Percentiles rank a stretch among this genome's conserved stretches.
Evolutionary conservation across 2,113 vertebrate genomes (phyloP).

Genomic region (Antechinus stuartii): DNA sequence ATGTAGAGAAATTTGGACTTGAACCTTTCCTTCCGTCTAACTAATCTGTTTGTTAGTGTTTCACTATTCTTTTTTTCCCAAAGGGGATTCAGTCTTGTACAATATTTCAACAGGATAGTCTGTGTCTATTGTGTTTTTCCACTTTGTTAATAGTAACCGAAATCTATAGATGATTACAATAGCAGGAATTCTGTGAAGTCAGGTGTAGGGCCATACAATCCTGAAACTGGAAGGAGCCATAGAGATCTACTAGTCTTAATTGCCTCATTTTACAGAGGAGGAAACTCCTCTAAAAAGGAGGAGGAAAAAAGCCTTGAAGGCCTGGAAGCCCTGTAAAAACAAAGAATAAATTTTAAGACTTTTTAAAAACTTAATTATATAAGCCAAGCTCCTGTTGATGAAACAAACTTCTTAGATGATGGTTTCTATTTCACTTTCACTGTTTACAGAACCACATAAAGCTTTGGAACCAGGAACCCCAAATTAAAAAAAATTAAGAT

Average conservation of each 20-base stretch:
- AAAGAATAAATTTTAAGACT: background rate
- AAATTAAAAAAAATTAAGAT: background rate
- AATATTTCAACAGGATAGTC: conserved; percentile 24
- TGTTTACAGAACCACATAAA: background rate
- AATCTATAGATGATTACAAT: conserved; percentile 23
- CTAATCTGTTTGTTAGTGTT: conserved; percentile 52
- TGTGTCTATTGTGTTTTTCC: background rate
- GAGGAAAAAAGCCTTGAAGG: background rate
- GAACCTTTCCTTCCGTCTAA: conserved; percentile 22
- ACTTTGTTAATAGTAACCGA: background rate
- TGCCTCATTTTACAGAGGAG: background rate
- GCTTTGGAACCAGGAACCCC: background rate
- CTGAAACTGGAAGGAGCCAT: background rate
- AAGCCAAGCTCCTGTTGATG: conserved; percentile 5
- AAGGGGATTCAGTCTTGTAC: conserved; percentile 56
- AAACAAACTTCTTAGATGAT: background rate
- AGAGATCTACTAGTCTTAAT: background rate
- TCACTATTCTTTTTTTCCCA: conserved; percentile 36
- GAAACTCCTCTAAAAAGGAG: background rate
- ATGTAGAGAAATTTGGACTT: background rate
- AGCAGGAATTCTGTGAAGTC: conserved; percentile 40
- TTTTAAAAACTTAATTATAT: background rate
- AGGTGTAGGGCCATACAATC: background rate
- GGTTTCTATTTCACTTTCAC: background rate
- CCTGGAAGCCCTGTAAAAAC: conserved; percentile 10